Evolutionary conservation across 2,888 invertebrate genomes (phyloP), one percentile per base, ranked within the genome.

Genomic region (Dendrolimus pini): DNA sequence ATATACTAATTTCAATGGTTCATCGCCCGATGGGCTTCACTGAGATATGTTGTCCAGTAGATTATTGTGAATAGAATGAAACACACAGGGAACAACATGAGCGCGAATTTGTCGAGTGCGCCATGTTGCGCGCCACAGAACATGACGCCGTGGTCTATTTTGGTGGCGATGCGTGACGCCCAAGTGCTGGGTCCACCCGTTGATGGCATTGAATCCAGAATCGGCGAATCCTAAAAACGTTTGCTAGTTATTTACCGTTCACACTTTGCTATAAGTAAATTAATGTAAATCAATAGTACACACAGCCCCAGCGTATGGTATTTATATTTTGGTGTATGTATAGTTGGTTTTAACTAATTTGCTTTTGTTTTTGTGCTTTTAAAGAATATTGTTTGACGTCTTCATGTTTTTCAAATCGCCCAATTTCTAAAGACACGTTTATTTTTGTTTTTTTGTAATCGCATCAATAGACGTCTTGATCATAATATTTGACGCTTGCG

Each of bases 61-160:
- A 92, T 90, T 61, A 91, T 75, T 54, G 92, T 85, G 71, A 93
- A 93, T 6, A 93, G 82, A 52, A 90, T 64, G 78, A 93, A 93
- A 73, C 92, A 91, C 60, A 93, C 61, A 1, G 93, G 93, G 74
- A 93, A 93, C 54, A 93, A 62, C 62, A 93, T 91, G n/a, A 93
- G 86, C 8, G 93, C 93, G 62, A 91, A 91, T 72, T 92, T 92
- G 76, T 93, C 93, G 60, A 93, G 80, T 53, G 91, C 82, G 41
- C 93, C 93, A 64, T 93, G 88, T 72, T 92, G 92, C 61, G 93
- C 93, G 69, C 93, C 93, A 70, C 93, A 93, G 70, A 92, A 93
- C 79, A 93, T 88, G 52, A 93, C 87, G 8, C 92, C 92, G 56
- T 88, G 85, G 69, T 93, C 92, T 10, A 91, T 80, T 58, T 83